Evolutionary conservation across 2,888 invertebrate species (phyloP).

Genomic region (Metalampra italica): DNA sequence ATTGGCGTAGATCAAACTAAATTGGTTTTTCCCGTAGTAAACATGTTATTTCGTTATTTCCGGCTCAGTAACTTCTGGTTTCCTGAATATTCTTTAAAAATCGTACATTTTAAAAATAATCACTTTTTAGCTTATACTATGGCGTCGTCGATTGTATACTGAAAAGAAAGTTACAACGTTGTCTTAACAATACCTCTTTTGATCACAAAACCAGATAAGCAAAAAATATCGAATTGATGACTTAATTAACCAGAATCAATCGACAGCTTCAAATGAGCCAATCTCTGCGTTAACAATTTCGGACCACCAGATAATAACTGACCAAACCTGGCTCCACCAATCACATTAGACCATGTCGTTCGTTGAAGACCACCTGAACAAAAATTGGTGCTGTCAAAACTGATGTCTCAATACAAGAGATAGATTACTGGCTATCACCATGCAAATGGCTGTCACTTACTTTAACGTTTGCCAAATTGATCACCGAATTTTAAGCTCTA

Average conservation of each 20-base stretch:
- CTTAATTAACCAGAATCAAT: constrained; percentile 7
- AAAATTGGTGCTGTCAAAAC: constrained; percentile 36
- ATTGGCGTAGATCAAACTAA: too few relatives aligned
- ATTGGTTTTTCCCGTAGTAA: too few relatives aligned
- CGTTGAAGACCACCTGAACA: constrained; percentile 39
- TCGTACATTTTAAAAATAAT: too few relatives aligned
- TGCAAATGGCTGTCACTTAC: background rate
- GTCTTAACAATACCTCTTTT: too few relatives aligned
- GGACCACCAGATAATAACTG: constrained; percentile 32
- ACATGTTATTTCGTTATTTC: too few relatives aligned
- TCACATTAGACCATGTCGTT: constrained; percentile 44
- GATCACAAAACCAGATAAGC: background rate
- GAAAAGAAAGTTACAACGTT: too few relatives aligned
- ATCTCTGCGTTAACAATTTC: constrained; percentile 30
- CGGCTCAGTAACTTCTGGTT: too few relatives aligned
- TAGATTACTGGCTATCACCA: constrained; percentile 31
- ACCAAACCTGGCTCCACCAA: constrained; percentile 32
- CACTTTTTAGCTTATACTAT: too few relatives aligned
- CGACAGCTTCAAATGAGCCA: constrained; percentile 10
- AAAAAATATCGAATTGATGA: background rate
- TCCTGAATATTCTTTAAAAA: too few relatives aligned
- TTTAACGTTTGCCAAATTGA: background rate
- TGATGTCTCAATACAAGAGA: constrained; percentile 56
- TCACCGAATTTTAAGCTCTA: background rate
- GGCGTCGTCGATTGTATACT: too few relatives aligned